Conservation (phyloP, 1,140 invertebrate species). For the Pseudomyrmex concolor region DNA sequence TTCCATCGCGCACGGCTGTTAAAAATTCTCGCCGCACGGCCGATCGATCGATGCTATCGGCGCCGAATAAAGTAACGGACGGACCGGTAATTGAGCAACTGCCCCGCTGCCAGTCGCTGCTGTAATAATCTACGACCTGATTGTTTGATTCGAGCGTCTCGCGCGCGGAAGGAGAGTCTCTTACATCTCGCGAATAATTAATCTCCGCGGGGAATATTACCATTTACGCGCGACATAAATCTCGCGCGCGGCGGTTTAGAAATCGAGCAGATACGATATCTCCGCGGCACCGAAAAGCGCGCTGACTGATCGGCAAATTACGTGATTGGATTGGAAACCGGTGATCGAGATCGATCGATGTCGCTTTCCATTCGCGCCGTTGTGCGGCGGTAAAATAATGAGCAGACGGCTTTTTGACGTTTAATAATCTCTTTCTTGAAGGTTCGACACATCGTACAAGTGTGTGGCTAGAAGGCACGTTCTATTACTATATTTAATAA, state of each 20-base stretch:
- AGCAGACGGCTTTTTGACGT: conserved; percentile 33
- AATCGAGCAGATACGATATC: conserved; percentile 17
- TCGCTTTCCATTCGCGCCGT: conserved; percentile 52
- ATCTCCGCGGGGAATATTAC: conserved; percentile 50
- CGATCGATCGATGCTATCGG: conserved; percentile 54
- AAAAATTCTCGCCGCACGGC: conserved; percentile 32
- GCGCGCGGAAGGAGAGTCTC: conserved; percentile 5
- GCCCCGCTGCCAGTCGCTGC: background rate
- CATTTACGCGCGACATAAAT: conserved; percentile 53
- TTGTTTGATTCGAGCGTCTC: conserved; percentile 34
- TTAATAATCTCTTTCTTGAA: conserved; percentile 38
- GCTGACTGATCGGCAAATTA: conserved; percentile 53
- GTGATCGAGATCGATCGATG: conserved; percentile 46
- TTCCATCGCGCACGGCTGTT: conserved; percentile 20
- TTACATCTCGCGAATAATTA: conserved; percentile 18
- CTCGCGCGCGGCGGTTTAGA: conserved; percentile 12
- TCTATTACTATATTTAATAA: background rate
- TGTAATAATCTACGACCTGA: conserved; percentile 38
- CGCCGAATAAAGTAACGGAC: conserved; percentile 54
- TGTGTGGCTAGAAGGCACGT: background rate
- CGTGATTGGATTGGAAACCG: conserved; percentile 54
- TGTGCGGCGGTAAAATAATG: conserved; percentile 34
- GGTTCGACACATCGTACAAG: background rate
- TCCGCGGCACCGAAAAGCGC: conserved; percentile 22
- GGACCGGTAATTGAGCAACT: conserved; percentile 35